Base-by-base conservation (phyloP, 2,113 vertebrate species). In the Nothocercus nigrocapillus region DNA sequence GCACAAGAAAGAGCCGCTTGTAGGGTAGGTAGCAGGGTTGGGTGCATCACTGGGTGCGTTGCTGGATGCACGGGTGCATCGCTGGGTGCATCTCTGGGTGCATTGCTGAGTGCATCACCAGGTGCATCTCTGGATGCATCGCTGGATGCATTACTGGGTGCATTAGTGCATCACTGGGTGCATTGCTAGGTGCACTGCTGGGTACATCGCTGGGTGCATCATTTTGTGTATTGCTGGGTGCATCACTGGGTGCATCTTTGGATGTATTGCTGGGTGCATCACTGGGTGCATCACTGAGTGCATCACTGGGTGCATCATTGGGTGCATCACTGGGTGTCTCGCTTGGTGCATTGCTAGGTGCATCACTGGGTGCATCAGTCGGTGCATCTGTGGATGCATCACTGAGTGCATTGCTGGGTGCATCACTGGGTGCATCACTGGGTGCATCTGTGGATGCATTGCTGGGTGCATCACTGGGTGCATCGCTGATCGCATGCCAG, bases 371-470 rank as follows among this genome's bases (percentile, higher is more conserved):
- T 32, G 58, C 58, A 32, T 20, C n/a, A n/a, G n/a, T n/a, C n/a
- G n/a, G n/a, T n/a, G n/a, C n/a, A n/a, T n/a, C n/a, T n/a, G n/a
- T 2, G 20, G 24, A 22, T 11, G 25, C 51, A 1, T 0, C 0
- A 3, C 61, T 38, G 9, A 42, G 5, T 20, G 22, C 14, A 28
- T 28, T 5, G 4, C n/a, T 14, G 11, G 21, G n/a, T 20, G n/a
- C 59, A 62, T 22, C 19, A 7, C 34, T 7, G n/a, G n/a, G 20
- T 22, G 58, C 58, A 27, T 51, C 11, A 11, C 32, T 7, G 6
- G 32, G 21, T 4, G 34, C 25, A 24, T 51, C 49, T 9, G 21
- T 21, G 49, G 49, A 7, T 25, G 51, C 51, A 53, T 27, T 27
- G 24, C 58, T 20, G 16, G 11, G 58, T 18, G 32, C 58, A 59